phyloP scores from a whole-genome alignment of 2,888 invertebrate genomes.

The Zaprionus obscuricornis region DNA sequence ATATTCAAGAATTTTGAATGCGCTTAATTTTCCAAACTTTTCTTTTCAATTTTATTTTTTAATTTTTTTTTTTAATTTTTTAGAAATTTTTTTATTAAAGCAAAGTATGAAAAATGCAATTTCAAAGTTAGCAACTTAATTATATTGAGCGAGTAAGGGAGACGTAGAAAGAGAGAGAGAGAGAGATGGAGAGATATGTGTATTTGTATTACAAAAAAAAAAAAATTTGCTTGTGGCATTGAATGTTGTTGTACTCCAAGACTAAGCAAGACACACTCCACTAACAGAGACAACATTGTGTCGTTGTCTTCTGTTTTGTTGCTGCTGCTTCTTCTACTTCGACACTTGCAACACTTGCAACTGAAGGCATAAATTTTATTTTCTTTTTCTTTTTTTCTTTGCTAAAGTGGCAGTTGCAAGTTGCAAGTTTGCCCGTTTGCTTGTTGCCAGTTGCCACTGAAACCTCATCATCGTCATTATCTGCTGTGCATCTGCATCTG shows the following conservation, averaged over 20 bases:
- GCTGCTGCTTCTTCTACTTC: constrained; percentile 21
- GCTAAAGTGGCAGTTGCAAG: too few species aligned
- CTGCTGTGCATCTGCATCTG: constrained; percentile 4
- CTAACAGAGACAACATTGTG: constrained; percentile 9
- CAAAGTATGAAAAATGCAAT: too few species aligned
- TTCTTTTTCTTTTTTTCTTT: neutral
- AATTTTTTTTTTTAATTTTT: too few species aligned
- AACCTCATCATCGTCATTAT: constrained; percentile 17
- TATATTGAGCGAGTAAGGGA: too few species aligned
- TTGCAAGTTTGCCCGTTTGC: too few species aligned
- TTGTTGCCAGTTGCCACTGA: constrained; percentile 15
- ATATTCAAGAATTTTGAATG: too few species aligned
- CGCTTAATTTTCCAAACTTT: too few species aligned
- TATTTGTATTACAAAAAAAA: too few species aligned
- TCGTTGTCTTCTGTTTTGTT: constrained; percentile 20
- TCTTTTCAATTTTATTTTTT: too few species aligned
- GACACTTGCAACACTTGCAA: constrained; percentile 45
- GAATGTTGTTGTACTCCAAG: constrained; percentile 1
- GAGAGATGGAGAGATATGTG: neutral
- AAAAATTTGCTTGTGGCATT: neutral
- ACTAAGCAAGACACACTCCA: neutral
- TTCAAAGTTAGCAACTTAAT: too few species aligned
- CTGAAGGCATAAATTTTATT: constrained; percentile 27
- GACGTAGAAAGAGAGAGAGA: too few species aligned
- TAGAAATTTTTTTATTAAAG: too few species aligned